phyloP scores from a whole-genome alignment of 2,888 invertebrate genomes.

The Gibbula magus region DNA sequence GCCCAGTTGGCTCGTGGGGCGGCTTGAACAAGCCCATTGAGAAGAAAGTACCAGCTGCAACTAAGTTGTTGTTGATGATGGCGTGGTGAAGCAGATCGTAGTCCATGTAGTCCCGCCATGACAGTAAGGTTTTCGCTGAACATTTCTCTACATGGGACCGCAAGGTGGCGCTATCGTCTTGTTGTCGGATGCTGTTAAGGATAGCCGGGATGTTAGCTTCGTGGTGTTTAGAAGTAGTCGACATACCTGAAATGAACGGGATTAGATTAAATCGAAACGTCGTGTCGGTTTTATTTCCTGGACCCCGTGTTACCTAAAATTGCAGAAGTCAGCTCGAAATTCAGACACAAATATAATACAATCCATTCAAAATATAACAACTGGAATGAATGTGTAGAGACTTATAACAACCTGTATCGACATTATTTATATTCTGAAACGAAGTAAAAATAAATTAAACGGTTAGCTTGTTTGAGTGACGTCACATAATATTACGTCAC shows the following conservation, averaged over 20 bases:
- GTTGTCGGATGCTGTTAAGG: constrained; percentile 27
- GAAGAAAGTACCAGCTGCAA: constrained; percentile 59
- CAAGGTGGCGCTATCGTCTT: constrained; percentile 42
- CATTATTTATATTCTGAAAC: no score
- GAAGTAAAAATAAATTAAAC: no score
- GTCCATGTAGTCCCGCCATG: constrained; percentile 54
- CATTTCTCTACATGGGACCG: constrained; percentile 44
- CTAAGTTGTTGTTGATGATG: constrained; percentile 62
- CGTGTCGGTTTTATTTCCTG: no score
- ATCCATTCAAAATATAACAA: no score
- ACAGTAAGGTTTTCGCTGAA: constrained; percentile 30
- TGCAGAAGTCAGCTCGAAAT: no score
- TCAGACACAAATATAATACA: no score
- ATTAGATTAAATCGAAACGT: no score
- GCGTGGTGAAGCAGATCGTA: constrained; percentile 66
- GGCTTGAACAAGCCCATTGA: constrained; percentile 61
- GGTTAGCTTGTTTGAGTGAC: no score
- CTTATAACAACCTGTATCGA: no score
- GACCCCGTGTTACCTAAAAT: no score
- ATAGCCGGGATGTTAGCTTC: not conserved
- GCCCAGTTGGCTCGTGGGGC: constrained; percentile 50
- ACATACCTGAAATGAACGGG: constrained; percentile 4
- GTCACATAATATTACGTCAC: no score
- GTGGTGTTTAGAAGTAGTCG: not conserved
- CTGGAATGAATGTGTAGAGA: no score